These are phyloP conservation scores for Eupithecia abbreviata DNA, from an alignment of 2,888 invertebrate species.

Conservation along the genomic window DNA sequence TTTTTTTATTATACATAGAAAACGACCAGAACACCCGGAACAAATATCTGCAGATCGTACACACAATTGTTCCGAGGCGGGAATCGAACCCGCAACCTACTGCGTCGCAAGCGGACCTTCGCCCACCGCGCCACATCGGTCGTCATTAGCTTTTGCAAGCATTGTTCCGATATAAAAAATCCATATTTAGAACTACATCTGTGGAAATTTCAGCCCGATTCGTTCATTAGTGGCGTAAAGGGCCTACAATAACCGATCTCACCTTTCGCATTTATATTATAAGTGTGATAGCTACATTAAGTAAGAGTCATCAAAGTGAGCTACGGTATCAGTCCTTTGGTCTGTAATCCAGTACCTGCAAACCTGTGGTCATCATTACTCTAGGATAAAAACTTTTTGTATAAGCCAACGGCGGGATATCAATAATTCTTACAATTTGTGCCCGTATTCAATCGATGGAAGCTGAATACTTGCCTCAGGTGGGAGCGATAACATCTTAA, in stretches of 20 bases:
- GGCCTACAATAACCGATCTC: background rate
- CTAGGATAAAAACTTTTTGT: conserved; percentile 74
- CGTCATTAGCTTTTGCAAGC: too few relatives aligned
- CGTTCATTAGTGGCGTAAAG: background rate
- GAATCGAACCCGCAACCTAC: too few relatives aligned
- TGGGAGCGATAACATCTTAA: conserved; percentile 51
- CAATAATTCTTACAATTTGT: conserved; percentile 80
- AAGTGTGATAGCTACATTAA: background rate
- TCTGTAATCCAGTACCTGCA: background rate
- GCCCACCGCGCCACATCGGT: too few relatives aligned
- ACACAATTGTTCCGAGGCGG: too few relatives aligned
- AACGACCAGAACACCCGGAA: too few relatives aligned
- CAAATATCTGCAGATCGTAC: too few relatives aligned
- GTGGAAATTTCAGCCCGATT: background rate
- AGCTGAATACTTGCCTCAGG: conserved; percentile 46
- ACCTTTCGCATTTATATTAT: background rate
- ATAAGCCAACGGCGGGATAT: conserved; percentile 70
- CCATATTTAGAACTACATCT: too few relatives aligned
- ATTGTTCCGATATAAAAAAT: too few relatives aligned
- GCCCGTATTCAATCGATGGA: conserved; percentile 61
- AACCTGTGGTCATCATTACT: conserved; percentile 4
- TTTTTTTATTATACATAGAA: too few relatives aligned
- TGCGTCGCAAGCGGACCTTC: too few relatives aligned
- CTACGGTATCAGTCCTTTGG: background rate
- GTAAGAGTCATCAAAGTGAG: background rate